A percentile compares a stretch with the other conserved stretches of the same genome.
phyloP scores from a whole-genome alignment of 2,113 vertebrate genomes.

The Xenopus tropicalis region DNA sequence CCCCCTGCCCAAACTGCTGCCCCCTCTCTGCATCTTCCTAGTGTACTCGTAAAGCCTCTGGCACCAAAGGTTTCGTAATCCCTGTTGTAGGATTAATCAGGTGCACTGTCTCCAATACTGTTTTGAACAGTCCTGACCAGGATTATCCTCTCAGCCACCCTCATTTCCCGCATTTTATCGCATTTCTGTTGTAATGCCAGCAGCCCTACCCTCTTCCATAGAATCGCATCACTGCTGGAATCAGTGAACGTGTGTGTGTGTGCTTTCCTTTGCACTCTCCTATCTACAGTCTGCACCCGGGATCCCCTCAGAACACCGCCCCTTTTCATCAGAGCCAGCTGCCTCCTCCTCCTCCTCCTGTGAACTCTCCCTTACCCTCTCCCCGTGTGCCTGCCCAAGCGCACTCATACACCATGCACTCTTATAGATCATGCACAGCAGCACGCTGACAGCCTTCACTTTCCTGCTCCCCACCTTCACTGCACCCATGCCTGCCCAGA shows the following conservation, averaged over 20 bases:
- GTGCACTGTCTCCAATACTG: no score
- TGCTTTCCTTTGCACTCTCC: not conserved
- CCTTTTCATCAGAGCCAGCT: not conserved
- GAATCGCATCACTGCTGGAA: not conserved
- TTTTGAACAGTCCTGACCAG: no score
- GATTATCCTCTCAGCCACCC: no score
- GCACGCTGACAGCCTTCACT: constrained; percentile 3
- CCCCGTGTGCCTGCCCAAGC: constrained; percentile 3
- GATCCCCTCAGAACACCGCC: constrained; percentile 24
- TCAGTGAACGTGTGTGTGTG: not conserved
- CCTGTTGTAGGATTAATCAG: no score
- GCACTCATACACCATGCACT: constrained; percentile 3
- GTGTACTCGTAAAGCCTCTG: not conserved
- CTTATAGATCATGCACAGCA: constrained; percentile 5
- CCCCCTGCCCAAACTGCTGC: not conserved
- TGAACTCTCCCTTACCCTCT: constrained; percentile 31
- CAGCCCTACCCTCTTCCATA: no score
- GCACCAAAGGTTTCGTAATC: no score
- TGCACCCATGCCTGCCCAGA: not conserved
- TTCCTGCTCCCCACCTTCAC: not conserved
- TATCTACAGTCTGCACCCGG: not conserved
- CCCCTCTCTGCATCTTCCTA: not conserved
- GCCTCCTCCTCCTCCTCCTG: not conserved
- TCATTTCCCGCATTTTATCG: no score
- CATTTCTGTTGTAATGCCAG: no score